Conservation (phyloP, 2,797 vertebrate species). For the Philypnodon macrostomus region DNA sequence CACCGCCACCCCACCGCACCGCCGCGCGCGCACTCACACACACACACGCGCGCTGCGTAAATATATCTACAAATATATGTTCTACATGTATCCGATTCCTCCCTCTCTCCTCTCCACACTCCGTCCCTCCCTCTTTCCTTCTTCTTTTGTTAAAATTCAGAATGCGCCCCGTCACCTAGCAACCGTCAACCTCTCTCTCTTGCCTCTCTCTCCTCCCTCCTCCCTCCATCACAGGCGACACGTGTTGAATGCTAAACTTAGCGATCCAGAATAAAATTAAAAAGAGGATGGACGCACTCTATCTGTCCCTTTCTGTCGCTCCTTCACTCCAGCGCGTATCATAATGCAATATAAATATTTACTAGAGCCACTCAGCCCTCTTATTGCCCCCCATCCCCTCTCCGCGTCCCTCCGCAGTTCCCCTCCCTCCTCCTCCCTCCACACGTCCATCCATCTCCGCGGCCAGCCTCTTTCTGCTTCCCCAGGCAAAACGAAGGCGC, state of each 20-base stretch:
- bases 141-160: slow-evolving; percentile 89
- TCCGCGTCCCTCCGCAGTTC: slow-evolving; percentile 38
- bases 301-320: slow-evolving; percentile 46
- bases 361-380: slow-evolving; percentile 78
- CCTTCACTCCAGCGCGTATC: slow-evolving; percentile 67
- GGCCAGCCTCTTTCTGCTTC: slow-evolving; percentile 75
- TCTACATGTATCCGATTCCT: slow-evolving; percentile 83
- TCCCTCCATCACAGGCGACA: slow-evolving; percentile 81
- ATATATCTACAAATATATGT: slow-evolving; percentile 72
- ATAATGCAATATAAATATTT: slow-evolving; percentile 87
- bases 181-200: slow-evolving; percentile 82
- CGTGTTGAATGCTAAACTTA: slow-evolving; percentile 90
- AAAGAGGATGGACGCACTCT: slow-evolving; percentile 73
- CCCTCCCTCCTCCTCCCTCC: slow-evolving; percentile 29
- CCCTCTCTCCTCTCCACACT: slow-evolving; percentile 63
- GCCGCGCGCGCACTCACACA: slow-evolving; percentile 21
- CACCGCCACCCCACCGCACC: slow-evolving; percentile 23
- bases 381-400: slow-evolving; percentile 47
- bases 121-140: slow-evolving; percentile 73
- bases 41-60: slow-evolving; percentile 55
- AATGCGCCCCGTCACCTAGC: slow-evolving; percentile 85
- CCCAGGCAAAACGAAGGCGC: slow-evolving; percentile 75
- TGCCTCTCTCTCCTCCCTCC: slow-evolving; percentile 57
- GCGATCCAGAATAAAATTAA: slow-evolving; percentile 81
- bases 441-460: slow-evolving; percentile 43